Evolutionary conservation across 1,140 invertebrate species (phyloP), one percentile per base, ranked within the genome.

Genomic region (Copidosoma floridanum): DNA sequence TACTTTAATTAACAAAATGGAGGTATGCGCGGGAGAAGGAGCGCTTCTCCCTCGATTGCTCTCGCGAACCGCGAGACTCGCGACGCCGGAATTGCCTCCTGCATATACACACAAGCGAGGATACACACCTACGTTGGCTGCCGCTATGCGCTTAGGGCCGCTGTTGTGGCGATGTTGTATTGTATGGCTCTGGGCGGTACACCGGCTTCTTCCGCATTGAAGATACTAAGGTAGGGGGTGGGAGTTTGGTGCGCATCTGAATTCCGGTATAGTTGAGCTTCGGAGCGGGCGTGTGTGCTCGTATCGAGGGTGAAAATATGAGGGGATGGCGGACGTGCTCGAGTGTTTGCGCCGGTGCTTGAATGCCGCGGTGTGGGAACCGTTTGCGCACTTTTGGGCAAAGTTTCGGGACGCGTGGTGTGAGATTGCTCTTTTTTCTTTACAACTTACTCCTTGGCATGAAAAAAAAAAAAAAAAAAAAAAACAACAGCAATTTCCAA

Each of bases 1-100:
- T 82, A 81, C 80, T 81, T 82, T 82, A 82, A 81, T 81, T 82
- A 81, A 82, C 79, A 80, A 81, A 81, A 81, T 80, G 76, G 77
- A 74, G 74, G 71, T 70, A 69, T 69, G 69, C 72, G 72, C 70
- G 73, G 66, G 65, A 62, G 37, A 29, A 50, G 29, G 16, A 43
- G n/a, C 6, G 20, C 43, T 11, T 7, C 43, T 3, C 23, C 44
- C 50, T 60, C 41, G 32, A 60, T 60, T 60, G 50, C 41, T 60
- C 57, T 27, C 41, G 40, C 11, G 41, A 59, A 59, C 40, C 48
- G 57, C 57, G 48, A 46, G 48, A 60, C 53, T 54, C 40, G 35
- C 38, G 35, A 29, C 32, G 40, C 38, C 35, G 43, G 16, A 26
- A 54, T 60, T 60, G 58, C 58, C 48, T 59, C 24, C 38, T 20